Percentiles rank a stretch among this genome's conserved stretches.
Evolutionary conservation across 2,113 vertebrate species (phyloP).

Genomic region (Aplodontia rufa): DNA sequence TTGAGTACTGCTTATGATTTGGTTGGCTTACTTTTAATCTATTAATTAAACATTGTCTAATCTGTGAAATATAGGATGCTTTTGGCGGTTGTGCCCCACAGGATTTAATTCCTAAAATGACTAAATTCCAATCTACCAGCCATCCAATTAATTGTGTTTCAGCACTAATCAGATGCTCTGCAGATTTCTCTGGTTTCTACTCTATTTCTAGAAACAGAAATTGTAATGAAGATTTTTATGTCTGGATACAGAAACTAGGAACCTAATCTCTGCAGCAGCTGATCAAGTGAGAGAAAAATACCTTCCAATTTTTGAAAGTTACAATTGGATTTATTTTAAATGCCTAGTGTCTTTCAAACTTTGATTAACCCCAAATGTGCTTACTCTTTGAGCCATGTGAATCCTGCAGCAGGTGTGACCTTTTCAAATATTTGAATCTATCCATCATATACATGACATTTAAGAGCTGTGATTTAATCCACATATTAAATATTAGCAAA

Average conservation of each 20-base stretch:
- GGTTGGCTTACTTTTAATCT: conserved; percentile 47
- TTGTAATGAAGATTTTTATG: conserved; percentile 46
- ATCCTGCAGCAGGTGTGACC: background rate
- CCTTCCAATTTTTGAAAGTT: conserved; percentile 6
- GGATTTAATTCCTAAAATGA: conserved; percentile 65
- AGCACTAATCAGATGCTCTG: conserved; percentile 53
- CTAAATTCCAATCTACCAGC: conserved; percentile 61
- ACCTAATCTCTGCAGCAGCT: conserved; percentile 36
- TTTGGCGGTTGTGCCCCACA: conserved; percentile 45
- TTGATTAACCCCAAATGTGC: background rate
- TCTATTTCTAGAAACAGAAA: conserved; percentile 62
- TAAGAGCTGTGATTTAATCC: background rate
- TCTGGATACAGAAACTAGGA: background rate
- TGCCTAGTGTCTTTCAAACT: background rate
- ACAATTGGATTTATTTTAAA: conserved; percentile 32
- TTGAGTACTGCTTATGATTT: background rate
- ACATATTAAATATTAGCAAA: conserved; percentile 9
- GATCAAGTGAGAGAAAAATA: background rate
- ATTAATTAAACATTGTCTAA: conserved; percentile 56
- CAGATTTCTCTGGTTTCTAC: conserved; percentile 62
- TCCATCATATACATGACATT: background rate
- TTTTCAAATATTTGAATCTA: background rate
- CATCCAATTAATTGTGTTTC: conserved; percentile 77
- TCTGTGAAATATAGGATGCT: conserved; percentile 43
- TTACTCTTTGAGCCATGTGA: background rate